Evolutionary conservation across 1,140 invertebrate genomes (phyloP).

Genomic region (Planococcus citri): DNA sequence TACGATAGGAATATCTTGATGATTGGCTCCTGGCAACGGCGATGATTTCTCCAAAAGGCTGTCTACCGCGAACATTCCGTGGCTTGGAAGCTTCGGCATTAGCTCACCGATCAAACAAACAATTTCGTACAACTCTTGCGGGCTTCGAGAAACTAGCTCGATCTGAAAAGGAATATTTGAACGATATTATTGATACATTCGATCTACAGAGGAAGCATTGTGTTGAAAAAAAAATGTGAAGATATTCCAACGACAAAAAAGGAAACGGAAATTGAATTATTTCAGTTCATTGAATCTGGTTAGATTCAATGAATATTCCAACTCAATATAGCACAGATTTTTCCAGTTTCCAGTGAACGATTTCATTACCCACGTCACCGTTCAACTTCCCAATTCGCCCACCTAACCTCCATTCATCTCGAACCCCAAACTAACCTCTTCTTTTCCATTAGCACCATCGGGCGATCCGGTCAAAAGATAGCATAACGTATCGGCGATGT

Average conservation of each 20-base stretch:
- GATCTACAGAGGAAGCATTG: neutral
- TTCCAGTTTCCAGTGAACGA: too few relatives aligned
- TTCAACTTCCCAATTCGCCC: too few relatives aligned
- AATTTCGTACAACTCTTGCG: conserved; percentile 92
- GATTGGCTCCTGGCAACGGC: conserved; percentile 22
- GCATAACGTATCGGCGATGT: conserved; percentile 86
- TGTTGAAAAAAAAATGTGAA: too few relatives aligned
- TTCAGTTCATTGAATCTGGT: too few relatives aligned
- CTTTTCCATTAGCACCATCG: neutral
- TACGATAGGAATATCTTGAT: conserved; percentile 58
- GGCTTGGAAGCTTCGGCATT: conserved; percentile 83
- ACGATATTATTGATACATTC: neutral
- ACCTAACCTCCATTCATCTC: too few relatives aligned
- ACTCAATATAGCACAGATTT: too few relatives aligned
- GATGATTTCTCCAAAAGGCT: conserved; percentile 43
- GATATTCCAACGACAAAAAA: too few relatives aligned
- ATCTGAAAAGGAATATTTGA: conserved; percentile 39
- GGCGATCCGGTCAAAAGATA: conserved; percentile 75
- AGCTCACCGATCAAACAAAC: conserved; percentile 90
- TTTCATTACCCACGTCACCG: too few relatives aligned
- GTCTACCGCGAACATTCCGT: conserved; percentile 90
- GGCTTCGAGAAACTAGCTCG: conserved; percentile 75
- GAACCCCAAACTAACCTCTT: conserved; percentile 37
- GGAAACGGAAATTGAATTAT: too few relatives aligned
- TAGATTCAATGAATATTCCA: too few relatives aligned